Evolutionary conservation across 2,797 vertebrate genomes (phyloP).

Genomic region (Potorous gilbertii): DNA sequence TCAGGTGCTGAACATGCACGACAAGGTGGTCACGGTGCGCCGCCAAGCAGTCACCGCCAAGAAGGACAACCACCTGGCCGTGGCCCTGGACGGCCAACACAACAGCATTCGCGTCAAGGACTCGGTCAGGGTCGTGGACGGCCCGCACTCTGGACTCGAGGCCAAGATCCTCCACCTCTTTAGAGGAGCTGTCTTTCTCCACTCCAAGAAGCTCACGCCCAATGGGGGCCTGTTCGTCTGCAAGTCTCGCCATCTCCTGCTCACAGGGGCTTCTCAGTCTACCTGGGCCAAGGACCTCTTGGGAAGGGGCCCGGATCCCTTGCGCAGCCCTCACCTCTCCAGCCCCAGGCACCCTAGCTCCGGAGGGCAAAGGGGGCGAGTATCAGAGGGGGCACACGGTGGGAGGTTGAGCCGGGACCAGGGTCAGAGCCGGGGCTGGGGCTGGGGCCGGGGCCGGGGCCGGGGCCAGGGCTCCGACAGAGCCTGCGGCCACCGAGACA

Average conservation of each 20-base stretch:
- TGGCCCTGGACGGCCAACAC: not conserved
- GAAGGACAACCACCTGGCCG: not conserved
- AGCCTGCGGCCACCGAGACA: not conserved
- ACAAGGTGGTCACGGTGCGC: not conserved
- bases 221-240: not conserved
- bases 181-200: not conserved
- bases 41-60: not conserved
- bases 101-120: not conserved
- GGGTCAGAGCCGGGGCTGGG: no score
- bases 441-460: no score
- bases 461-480: no score
- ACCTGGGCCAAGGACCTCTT: accelerated
- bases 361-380: not conserved
- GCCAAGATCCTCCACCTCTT: not conserved
- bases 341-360: not conserved
- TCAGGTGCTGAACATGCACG: not conserved
- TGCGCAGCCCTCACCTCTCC: not conserved
- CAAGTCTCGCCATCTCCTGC: not conserved
- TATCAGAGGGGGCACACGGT: accelerated
- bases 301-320: no score
- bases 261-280: not conserved
- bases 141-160: not conserved
- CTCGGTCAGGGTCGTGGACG: not conserved
- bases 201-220: not conserved
- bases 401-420: not conserved